A percentile compares a stretch with the other conserved stretches of the same genome.
These are phyloP conservation scores for Coecobrya sp. DNA, from an alignment of 2,888 invertebrate genomes.

Conservation along the genomic window DNA sequence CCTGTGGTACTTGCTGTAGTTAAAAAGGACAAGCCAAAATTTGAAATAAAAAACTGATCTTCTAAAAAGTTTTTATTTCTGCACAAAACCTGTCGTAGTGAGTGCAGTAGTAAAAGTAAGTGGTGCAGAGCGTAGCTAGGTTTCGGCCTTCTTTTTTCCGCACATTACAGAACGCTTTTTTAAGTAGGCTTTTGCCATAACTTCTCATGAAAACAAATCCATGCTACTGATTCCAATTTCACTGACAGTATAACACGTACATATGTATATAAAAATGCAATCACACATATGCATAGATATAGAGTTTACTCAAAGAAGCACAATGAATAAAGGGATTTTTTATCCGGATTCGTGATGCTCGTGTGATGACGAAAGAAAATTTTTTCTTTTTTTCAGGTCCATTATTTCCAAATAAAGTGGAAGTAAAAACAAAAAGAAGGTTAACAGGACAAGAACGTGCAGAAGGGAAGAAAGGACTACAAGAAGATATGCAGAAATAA, in stretches of 20 bases:
- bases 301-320: neutral
- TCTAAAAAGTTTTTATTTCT: slow-evolving; percentile 1
- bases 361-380: neutral
- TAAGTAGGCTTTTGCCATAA: neutral
- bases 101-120: neutral
- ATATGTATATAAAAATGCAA: neutral
- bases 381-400: slow-evolving; percentile 5
- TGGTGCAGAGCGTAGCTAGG: neutral
- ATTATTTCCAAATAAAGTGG: neutral
- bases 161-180: neutral
- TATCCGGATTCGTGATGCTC: neutral
- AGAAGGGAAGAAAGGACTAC: neutral
- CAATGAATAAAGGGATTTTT: neutral
- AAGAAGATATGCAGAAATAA: neutral
- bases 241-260: neutral
- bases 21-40: neutral
- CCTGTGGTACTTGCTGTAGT: neutral
- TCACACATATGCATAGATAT: neutral
- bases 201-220: slow-evolving; percentile 25
- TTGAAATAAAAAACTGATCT: slow-evolving; percentile 13
- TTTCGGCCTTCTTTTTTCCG: neutral
- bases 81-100: too few species aligned
- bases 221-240: neutral
- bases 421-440: neutral
- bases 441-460: neutral